phyloP scores from a whole-genome alignment of 2,888 invertebrate genomes.

The Apeira syringaria region DNA sequence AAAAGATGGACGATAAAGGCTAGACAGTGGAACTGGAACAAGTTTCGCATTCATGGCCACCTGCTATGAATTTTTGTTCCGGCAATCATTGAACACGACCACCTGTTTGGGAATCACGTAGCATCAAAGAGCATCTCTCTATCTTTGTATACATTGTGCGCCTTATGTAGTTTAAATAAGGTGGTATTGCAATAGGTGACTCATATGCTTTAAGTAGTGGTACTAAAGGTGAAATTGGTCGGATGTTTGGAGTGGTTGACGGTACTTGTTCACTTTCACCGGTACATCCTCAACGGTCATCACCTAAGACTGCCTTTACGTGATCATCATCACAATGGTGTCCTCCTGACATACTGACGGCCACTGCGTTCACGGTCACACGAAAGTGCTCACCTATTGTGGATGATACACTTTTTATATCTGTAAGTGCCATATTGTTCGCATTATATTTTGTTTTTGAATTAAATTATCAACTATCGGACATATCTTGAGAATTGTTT shows the following conservation, averaged over 20 bases:
- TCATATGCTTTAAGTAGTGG: slow-evolving; percentile 10
- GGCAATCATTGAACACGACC: slow-evolving; percentile 14
- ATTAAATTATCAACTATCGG: not conserved
- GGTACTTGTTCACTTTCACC: slow-evolving; percentile 31
- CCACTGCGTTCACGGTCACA: slow-evolving; percentile 54
- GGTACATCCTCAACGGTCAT: slow-evolving; percentile 23
- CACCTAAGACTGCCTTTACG: slow-evolving; percentile 50
- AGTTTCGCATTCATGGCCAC: slow-evolving; percentile 16
- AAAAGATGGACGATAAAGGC: slow-evolving; percentile 5
- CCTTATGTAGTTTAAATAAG: slow-evolving; percentile 2
- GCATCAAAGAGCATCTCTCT: not conserved
- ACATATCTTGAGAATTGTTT: not conserved
- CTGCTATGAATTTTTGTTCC: slow-evolving; percentile 20
- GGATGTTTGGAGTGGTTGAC: slow-evolving; percentile 13
- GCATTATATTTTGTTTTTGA: too few species aligned
- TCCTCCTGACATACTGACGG: slow-evolving; percentile 61
- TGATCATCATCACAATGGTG: slow-evolving; percentile 56
- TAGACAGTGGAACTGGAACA: slow-evolving; percentile 12
- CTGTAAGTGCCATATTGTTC: slow-evolving; percentile 14
- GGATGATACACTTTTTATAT: slow-evolving; percentile 24
- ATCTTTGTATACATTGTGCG: slow-evolving; percentile 1
- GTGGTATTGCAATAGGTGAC: not conserved
- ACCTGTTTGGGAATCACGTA: slow-evolving; percentile 23
- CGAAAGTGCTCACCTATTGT: slow-evolving; percentile 51
- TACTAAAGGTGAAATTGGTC: slow-evolving; percentile 16